phyloP scores from a whole-genome alignment of 1,140 invertebrate genomes.

The Ooceraea biroi region DNA sequence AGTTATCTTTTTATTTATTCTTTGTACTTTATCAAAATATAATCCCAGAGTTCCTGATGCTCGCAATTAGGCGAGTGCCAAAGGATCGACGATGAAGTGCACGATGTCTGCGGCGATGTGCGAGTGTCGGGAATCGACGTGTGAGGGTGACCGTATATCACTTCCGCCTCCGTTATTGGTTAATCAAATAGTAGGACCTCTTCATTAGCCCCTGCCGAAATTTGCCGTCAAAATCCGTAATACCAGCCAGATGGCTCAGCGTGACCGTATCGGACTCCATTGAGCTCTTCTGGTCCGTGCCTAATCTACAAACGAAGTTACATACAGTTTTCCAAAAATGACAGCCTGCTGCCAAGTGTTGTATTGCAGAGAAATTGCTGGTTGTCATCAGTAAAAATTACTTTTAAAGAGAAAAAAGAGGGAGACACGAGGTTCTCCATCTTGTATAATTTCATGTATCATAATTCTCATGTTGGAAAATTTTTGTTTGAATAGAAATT shows the following conservation, averaged over 20 bases:
- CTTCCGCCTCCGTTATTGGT: slow-evolving; percentile 66
- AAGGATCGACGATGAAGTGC: not conserved
- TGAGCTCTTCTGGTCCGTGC: slow-evolving; percentile 46
- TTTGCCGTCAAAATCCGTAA: slow-evolving; percentile 55
- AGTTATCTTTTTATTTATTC: not conserved
- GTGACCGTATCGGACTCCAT: slow-evolving; percentile 33
- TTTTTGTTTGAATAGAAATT: too few species aligned
- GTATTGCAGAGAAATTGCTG: not conserved
- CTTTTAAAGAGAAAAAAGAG: too few species aligned
- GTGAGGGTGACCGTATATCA: slow-evolving; percentile 32
- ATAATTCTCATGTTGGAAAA: too few species aligned
- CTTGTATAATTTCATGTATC: too few species aligned
- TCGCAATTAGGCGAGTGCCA: not conserved
- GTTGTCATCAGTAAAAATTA: not conserved
- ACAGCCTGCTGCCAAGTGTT: not conserved
- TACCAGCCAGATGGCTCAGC: slow-evolving; percentile 71
- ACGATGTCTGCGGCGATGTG: not conserved
- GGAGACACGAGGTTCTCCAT: too few species aligned
- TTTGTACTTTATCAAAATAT: slow-evolving; percentile 21
- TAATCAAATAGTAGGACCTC: slow-evolving; percentile 73
- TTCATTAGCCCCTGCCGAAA: slow-evolving; percentile 67
- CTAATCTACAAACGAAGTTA: slow-evolving; percentile 64
- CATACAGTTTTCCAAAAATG: slow-evolving; percentile 2
- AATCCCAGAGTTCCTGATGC: slow-evolving; percentile 12
- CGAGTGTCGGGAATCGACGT: slow-evolving; percentile 32